A percentile compares a stretch with the other conserved stretches of the same genome.
These are phyloP conservation scores for Ptilorrhoa leucosticta DNA, from an alignment of 2,113 vertebrate genomes.

Conservation along the genomic window DNA sequence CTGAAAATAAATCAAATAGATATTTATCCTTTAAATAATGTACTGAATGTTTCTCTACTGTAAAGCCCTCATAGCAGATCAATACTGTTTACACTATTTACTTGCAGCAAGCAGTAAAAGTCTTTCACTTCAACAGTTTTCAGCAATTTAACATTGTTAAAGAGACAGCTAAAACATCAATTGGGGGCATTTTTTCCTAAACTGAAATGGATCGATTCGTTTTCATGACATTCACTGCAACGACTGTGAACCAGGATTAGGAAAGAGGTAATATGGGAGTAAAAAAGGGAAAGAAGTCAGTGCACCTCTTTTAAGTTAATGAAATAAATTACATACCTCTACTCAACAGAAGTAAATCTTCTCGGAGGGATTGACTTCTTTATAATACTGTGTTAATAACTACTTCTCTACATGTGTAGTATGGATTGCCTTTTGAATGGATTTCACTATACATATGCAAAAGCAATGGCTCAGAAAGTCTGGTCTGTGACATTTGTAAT, in stretches of 20 bases:
- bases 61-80: slow-evolving; percentile 62
- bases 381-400: slow-evolving; percentile 39
- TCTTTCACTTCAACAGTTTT: slow-evolving; percentile 58
- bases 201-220: slow-evolving; percentile 51
- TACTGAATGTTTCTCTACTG: slow-evolving; percentile 42
- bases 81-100: slow-evolving; percentile 68
- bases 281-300: not conserved
- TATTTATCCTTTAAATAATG: slow-evolving; percentile 70
- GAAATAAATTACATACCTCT: slow-evolving; percentile 37
- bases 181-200: slow-evolving; percentile 48
- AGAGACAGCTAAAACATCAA: slow-evolving; percentile 61
- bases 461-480: slow-evolving; percentile 35
- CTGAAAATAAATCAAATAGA: slow-evolving; percentile 57
- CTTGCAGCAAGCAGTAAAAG: slow-evolving; percentile 54
- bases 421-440: slow-evolving; percentile 60
- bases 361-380: not conserved
- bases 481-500: slow-evolving; percentile 36
- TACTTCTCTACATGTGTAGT: slow-evolving; percentile 46
- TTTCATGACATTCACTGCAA: not conserved
- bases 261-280: not conserved
- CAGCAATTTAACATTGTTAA: slow-evolving; percentile 65
- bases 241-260: not conserved
- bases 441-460: slow-evolving; percentile 45
- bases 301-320: slow-evolving; percentile 15
- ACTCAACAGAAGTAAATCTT: slow-evolving; percentile 11